Base-by-base conservation (phyloP, 2,113 vertebrate species). In the Oxygymnocypris stewartii region DNA sequence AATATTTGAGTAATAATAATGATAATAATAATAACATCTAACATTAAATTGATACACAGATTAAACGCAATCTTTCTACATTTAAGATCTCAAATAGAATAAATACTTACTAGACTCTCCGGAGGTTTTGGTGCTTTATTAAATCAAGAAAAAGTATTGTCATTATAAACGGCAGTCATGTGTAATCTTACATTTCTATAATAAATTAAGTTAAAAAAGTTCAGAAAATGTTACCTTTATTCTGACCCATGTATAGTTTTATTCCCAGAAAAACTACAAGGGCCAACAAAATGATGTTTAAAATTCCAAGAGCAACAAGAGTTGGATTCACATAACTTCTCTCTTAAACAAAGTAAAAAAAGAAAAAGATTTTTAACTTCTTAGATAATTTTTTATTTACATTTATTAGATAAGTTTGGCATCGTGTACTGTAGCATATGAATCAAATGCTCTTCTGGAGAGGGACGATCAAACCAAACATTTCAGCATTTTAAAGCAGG, bases 251-350 rank as follows among this genome's bases (percentile, higher is more conserved):
- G 51, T 18, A 57, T 20, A 57, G 51, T 59, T 79, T 79, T 59
- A 79, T 23, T 59, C 16, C 78, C 78, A 79, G 51, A 79, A 23
- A 79, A 79, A 79, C 54, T 40, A 79, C 20, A 37, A 79, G 9
- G 8, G 54, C 18, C 9, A 79, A 59, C 40, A 79, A 40, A n/a
- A 79, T 79, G 18, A 79, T 11, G 28, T 79, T 79, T 79, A 6
- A 79, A 61, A 79, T 4, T 23, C 78, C 78, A 79, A 61, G 54
- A 61, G 51, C 51, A 79, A 40, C 8, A 79, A 57, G 49, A 40
- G 10, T 14, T 20, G 16, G 18, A n/a, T 14, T 18, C 14, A 1
- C 35, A 40, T 8, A 31, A 31, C 28, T 31, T 31, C 28, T 71
- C 1, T 0, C 69, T 71, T 16, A 40, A 71, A 71, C 18, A 23